Evolutionary conservation across 2,113 vertebrate species (phyloP).

Genomic region (Acrocephalus arundinaceus): DNA sequence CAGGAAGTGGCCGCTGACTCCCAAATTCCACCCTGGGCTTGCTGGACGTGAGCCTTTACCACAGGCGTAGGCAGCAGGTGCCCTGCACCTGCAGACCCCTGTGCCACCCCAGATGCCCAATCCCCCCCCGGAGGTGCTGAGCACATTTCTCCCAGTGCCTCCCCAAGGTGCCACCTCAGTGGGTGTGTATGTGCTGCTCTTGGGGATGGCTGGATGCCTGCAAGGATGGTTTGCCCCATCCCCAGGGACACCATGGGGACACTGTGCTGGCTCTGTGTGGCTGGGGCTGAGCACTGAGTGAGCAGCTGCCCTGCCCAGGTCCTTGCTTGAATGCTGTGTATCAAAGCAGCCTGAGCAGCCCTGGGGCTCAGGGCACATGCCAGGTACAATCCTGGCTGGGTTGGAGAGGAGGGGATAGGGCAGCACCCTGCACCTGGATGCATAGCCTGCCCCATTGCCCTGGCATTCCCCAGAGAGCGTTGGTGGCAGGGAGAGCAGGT

Average conservation of each 20-base stretch:
- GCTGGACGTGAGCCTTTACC: neutral
- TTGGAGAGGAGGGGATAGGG: neutral
- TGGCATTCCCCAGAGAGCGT: neutral
- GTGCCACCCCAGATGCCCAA: neutral
- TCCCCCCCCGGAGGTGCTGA: rapidly evolving
- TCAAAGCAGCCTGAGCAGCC: neutral
- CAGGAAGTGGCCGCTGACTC: slow-evolving; percentile 3
- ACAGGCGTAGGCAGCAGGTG: neutral
- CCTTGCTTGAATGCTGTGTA: neutral
- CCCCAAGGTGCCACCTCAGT: neutral
- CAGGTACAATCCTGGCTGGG: neutral
- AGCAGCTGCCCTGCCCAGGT: neutral
- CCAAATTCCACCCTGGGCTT: neutral
- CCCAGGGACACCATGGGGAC: neutral
- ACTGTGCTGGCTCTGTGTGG: neutral
- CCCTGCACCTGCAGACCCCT: neutral
- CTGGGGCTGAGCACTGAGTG: neutral
- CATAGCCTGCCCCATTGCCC: neutral
- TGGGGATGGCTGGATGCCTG: rapidly evolving
- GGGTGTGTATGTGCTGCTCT: neutral
- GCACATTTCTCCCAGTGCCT: neutral
- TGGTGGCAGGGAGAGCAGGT: neutral
- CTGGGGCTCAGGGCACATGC: rapidly evolving
- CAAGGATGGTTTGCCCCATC: neutral
- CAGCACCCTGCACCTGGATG: neutral